Percentiles rank a stretch among this genome's conserved stretches.
These are phyloP conservation scores for Ormyrus rosae DNA, from an alignment of 2,888 invertebrate genomes.

Conservation along the genomic window DNA sequence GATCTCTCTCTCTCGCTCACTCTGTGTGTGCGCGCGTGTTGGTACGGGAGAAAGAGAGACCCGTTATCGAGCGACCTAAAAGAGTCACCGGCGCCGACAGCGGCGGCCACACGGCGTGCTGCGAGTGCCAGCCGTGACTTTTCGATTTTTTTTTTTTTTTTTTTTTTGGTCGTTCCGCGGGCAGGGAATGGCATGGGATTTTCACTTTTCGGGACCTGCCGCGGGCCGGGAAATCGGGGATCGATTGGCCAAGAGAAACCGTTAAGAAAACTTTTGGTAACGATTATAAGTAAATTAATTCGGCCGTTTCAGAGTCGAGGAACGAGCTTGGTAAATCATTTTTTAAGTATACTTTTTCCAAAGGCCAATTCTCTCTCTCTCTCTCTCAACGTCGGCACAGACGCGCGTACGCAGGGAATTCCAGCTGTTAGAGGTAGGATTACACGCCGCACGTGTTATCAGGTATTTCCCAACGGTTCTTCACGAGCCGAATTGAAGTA, in stretches of 20 bases:
- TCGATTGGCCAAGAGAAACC: no score
- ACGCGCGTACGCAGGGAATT: neutral
- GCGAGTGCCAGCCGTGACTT: neutral
- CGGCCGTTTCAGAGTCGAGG: no score
- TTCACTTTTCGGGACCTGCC: neutral
- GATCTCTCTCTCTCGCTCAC: neutral
- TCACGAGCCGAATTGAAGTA: no score
- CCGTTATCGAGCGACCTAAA: conserved; percentile 64
- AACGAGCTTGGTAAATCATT: no score
- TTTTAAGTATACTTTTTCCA: no score
- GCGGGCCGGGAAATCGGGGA: neutral
- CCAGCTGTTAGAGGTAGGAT: neutral
- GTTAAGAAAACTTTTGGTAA: no score
- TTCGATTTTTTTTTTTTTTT: conserved; percentile 1
- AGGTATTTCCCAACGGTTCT: no score
- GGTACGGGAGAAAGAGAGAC: conserved; percentile 49
- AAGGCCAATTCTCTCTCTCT: neutral
- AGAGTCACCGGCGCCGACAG: conserved; percentile 15
- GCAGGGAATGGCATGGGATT: neutral
- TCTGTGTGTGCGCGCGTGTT: neutral
- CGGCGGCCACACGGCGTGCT: neutral
- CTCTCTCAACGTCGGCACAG: neutral
- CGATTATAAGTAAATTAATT: no score
- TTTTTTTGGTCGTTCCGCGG: neutral
- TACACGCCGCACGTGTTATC: no score